Percentiles rank a stretch among this genome's conserved stretches.
These are phyloP conservation scores for Oryctes rhinoceros DNA, from an alignment of 1,140 invertebrate species.

Conservation along the genomic window DNA sequence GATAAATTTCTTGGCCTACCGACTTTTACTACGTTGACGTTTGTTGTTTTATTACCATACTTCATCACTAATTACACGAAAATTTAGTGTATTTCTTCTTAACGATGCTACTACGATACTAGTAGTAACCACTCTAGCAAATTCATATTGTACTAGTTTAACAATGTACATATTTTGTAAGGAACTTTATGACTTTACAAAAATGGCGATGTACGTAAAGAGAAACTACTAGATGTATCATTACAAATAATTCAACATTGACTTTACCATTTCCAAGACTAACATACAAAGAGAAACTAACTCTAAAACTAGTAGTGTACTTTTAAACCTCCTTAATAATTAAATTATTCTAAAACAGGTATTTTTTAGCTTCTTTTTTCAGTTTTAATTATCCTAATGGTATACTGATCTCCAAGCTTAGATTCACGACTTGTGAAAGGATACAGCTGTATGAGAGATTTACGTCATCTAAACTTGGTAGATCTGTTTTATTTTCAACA, in stretches of 20 bases:
- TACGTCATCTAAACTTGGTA: constrained; percentile 1
- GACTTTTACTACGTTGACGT: too few species aligned
- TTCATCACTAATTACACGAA: too few species aligned
- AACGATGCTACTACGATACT: too few species aligned
- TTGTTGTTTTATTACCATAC: too few species aligned
- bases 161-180: too few species aligned
- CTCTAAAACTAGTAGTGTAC: constrained; percentile 7
- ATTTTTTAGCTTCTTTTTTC: constrained; percentile 28
- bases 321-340: neutral
- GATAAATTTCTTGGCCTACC: too few species aligned
- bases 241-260: neutral
- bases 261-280: neutral
- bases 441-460: neutral
- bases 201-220: neutral
- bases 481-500: neutral
- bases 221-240: neutral
- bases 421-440: neutral
- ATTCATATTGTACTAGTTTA: too few species aligned
- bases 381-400: neutral
- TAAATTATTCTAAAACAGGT: constrained; percentile 1
- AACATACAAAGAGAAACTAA: constrained; percentile 11
- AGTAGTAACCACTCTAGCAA: too few species aligned
- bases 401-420: neutral
- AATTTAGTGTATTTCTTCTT: too few species aligned
- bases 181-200: too few species aligned